Evolutionary conservation across 2,888 invertebrate species (phyloP), one percentile per base, ranked within the genome.

Genomic region (Tenthredo distinguenda): DNA sequence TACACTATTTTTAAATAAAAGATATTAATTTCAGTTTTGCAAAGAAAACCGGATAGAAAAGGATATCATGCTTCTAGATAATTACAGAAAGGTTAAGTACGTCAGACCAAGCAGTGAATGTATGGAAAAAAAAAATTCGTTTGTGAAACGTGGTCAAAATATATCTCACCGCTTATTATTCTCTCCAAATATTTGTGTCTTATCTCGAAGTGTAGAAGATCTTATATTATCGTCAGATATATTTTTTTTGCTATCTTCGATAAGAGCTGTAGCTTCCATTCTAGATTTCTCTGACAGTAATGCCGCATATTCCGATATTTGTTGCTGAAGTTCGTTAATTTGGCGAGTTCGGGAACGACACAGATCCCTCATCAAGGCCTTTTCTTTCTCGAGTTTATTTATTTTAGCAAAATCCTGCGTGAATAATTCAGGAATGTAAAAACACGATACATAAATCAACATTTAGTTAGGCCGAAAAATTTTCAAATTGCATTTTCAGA

Each of bases 331-430:
- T 31, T 91, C 88, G 43, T 88, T 87, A 79, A 91, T 91, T 81
- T 84, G 87, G 7, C 85, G 94, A 47, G 93, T 93, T 74, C 95
- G 93, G 86, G 94, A 94, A 87, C 94, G 94, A 88, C 95, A 95
- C 43, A 95, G 90, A 5, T 91, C 92, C 26, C 94, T 93, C 79
- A 95, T 91, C 76, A 94, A 93, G 0, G 93, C 92, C 71, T 94
- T 95, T 0, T 94, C 93, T 86, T 93, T 94, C 90, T 95, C 95
- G 18, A 95, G 90, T 90, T 94, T 95, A 76, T 94, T 92, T 87
- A 95, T 94, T 89, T 94, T 94, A 88, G 94, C 93, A 90, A 95
- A 94, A 86, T 94, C 94, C 95, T 95, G 92, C n/a, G 92, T 91
- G 85, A 37, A 86, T 85, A 85, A 77, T 34, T 31, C 0, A 50